Percentiles rank a stretch among this genome's conserved stretches.
Conservation (phyloP, 2,113 vertebrate species). For the Talpa occidentalis region DNA sequence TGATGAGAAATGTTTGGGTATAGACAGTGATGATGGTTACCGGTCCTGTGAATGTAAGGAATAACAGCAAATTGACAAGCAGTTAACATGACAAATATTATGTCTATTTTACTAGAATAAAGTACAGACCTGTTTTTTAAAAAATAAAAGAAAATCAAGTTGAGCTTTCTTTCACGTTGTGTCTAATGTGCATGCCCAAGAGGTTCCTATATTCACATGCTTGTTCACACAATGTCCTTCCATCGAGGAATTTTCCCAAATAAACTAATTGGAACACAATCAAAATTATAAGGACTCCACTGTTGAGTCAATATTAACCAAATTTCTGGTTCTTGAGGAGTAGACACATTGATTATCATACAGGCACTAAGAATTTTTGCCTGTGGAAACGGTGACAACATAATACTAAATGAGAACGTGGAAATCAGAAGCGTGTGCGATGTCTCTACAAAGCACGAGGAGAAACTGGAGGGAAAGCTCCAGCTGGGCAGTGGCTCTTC, state of each 20-base stretch:
- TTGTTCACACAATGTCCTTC: neutral
- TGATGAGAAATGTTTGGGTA: too few species aligned
- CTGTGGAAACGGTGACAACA: neutral
- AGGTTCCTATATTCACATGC: neutral
- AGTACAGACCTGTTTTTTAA: too few species aligned
- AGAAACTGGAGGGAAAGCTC: neutral
- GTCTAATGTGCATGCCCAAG: neutral
- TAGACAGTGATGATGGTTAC: too few species aligned
- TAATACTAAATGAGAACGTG: neutral
- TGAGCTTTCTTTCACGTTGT: neutral
- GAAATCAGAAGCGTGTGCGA: rapidly evolving
- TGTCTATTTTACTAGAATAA: too few species aligned
- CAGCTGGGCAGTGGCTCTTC: neutral
- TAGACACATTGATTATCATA: neutral
- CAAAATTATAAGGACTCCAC: neutral
- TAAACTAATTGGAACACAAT: neutral
- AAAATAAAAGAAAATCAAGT: neutral
- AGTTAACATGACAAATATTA: too few species aligned
- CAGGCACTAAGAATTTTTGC: neutral
- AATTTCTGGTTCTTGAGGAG: neutral
- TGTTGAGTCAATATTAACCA: neutral
- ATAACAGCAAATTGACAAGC: too few species aligned
- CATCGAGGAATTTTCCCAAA: neutral
- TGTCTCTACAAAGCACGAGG: neutral
- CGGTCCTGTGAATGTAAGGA: too few species aligned